Base-by-base conservation (phyloP, 92 coral and sea anemone genomes). In the Blastomussa wellsi region DNA sequence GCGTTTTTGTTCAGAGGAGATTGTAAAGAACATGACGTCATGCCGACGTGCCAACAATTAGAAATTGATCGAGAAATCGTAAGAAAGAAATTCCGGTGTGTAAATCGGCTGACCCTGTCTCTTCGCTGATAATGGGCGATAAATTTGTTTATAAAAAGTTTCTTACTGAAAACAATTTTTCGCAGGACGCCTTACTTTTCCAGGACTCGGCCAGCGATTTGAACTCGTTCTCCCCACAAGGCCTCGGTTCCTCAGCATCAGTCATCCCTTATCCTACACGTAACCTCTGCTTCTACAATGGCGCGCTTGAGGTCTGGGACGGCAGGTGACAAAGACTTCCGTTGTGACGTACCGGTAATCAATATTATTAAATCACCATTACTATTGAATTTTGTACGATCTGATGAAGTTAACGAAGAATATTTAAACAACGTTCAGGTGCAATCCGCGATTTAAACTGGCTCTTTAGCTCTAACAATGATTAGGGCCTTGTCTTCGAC, bases 181-280 rank as follows among this genome's bases (percentile, higher is more conserved):
- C 22, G 16, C 78, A 96, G 99, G 99, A 93, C 87, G 66, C 85
- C 82, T 77, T 89, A 3, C 86, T 83, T 16, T 66, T 90, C 20
- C 95, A 92, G 78, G 98, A 92, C 52, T 42, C 82, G 32, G 19
- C 72, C 26, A 79, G 82, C 26, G 95, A 92, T 66, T 35, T 85
- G 36, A 86, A 86, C 59, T 66, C 88, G 29, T 60, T 90, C 26
- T 78, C 97, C 19, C 64, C 87, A 22, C 76, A 74, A 28, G 72
- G 77, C 41, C 82, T 44, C 4, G 79, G 79, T 77, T 84, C 93
- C 20, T 84, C 90, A 52, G 87, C 84, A 22, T 85, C 93, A 15
- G 88, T 92, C 59, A 91, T 95, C 69, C 98, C 98, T 4, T 95
- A 94, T 47, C 99, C 99, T 4, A 96, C 98, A 22, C 90, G 91